Evolutionary conservation across 2,113 vertebrate genomes (phyloP), one percentile per base, ranked within the genome.

Genomic region (Hemibates koningsi): DNA sequence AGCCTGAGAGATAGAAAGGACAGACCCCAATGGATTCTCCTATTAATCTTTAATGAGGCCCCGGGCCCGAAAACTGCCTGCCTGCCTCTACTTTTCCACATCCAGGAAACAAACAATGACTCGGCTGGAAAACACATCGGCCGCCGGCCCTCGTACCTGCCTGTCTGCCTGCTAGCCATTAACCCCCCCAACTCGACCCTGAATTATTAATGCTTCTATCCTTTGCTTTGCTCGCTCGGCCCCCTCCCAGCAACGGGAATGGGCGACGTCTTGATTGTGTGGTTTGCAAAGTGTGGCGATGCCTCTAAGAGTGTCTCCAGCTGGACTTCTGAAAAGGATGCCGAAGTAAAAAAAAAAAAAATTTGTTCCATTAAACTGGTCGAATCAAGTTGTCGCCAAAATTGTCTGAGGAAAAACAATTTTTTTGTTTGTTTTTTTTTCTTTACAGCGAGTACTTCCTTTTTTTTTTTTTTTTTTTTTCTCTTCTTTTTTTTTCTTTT

Each of bases 21-120:
- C 91, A 63, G 84, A 90, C 82, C 91, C 86, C 88, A 13, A 27
- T 91, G 88, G 90, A 92, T 93, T 89, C 87, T 89, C 54, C 88
- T 66, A 89, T 95, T 90, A 94, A 95, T 94, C 87, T 95, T 95
- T 94, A 95, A 95, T 95, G 93, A 94, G 92, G 79, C 91, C 86
- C 57, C 19, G 14, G 83, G 83, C 86, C 71, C 86, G 87, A 87
- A 87, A 90, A 79, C 85, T 68, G 85, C 88, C 81, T 68, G 56
- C 17, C 86, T 24, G 50, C 85, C 89, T 91, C 87, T 82, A 83
- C 85, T 41, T 38, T 84, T 82, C 68, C 80, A 73, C 89, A 76
- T 90, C 91, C 92, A 89, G 93, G 93, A 94, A 94, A 87, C 93
- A 91, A 93, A 94, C 93, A 93, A 90, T 91, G 93, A 92, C 91